Base-by-base conservation (phyloP, 2,888 invertebrate species). In the Dasypolia templi region DNA sequence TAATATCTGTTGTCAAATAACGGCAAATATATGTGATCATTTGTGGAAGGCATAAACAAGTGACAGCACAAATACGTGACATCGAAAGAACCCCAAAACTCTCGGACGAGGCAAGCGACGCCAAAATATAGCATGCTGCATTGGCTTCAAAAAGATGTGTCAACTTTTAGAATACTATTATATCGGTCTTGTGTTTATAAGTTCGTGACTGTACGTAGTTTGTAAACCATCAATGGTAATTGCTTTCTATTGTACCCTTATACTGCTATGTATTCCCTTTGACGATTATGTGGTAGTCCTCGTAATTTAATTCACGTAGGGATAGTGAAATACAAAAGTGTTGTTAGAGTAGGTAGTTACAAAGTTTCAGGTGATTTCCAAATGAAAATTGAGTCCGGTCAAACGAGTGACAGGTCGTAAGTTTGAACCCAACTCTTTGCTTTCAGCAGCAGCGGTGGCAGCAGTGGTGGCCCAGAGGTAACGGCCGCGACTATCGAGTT, bases 161-260 rank as follows among this genome's bases (percentile, higher is more conserved):
- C 26, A 22, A 4, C 26, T 14, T 22, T 22, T 63, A 32, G 4
- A 44, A 3, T 22, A 11, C 29, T 44, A 22, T 22, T 22, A 63
- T 42, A 62, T 44, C 26, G 4, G 44, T 63, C 5, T 49, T 32
- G 0, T 5, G 11, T 32, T n/a, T n/a, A 32, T 11, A n/a, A n/a
- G 29, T 9, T 49, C 32, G 17, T 49, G 32, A 32, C n/a, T n/a
- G 64, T 51, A 69, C 26, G 32, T 44, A 68, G 64, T 75, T 73
- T 66, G 59, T 64, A 64, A 68, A 64, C 55, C 51, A 65, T 66
- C 69, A 75, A 53, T 56, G 49, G 55, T 79, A 79, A 75, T 79
- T 79, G 56, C 29, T 79, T 75, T 70, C 56, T 35, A 62, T 79
- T 75, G 65, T 75, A 14, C 55, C 44, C 22, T 58, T 66, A 19